phyloP scores from a whole-genome alignment of 2,797 vertebrate species.

The Novumbra hubbsi region DNA sequence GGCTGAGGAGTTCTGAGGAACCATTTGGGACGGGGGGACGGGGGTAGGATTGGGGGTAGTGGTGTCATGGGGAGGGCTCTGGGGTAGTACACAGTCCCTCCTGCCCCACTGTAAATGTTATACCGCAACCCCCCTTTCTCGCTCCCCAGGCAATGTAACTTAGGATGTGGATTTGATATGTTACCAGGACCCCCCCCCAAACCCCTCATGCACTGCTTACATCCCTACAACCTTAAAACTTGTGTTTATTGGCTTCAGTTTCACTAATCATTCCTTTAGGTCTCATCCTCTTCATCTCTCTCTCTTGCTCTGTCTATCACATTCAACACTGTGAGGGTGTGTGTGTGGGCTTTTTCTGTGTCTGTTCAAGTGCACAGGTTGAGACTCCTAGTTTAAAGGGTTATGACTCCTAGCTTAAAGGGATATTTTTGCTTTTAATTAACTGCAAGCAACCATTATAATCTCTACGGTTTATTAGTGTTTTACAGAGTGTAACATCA shows the following conservation, averaged over 20 bases:
- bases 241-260: conserved; percentile 50
- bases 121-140: neutral
- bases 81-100: neutral
- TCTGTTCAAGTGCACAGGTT: conserved; percentile 46
- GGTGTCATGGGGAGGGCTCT: neutral
- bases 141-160: neutral
- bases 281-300: conserved; percentile 15
- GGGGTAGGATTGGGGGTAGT: neutral
- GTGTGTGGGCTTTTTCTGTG: no score
- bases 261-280: conserved; percentile 61
- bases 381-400: conserved; percentile 38
- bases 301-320: conserved; percentile 5
- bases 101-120: neutral
- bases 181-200: neutral
- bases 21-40: neutral
- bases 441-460: conserved; percentile 37
- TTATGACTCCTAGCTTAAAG: conserved; percentile 50
- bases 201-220: no score
- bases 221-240: conserved; percentile 57
- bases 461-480: conserved; percentile 27
- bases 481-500: neutral
- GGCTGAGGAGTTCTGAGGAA: no score
- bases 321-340: conserved; percentile 10
- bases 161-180: conserved; percentile 38
- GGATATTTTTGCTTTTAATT: conserved; percentile 57